phyloP scores from a whole-genome alignment of 2,113 vertebrate species.

The Rhynchopsitta pachyrhyncha region DNA sequence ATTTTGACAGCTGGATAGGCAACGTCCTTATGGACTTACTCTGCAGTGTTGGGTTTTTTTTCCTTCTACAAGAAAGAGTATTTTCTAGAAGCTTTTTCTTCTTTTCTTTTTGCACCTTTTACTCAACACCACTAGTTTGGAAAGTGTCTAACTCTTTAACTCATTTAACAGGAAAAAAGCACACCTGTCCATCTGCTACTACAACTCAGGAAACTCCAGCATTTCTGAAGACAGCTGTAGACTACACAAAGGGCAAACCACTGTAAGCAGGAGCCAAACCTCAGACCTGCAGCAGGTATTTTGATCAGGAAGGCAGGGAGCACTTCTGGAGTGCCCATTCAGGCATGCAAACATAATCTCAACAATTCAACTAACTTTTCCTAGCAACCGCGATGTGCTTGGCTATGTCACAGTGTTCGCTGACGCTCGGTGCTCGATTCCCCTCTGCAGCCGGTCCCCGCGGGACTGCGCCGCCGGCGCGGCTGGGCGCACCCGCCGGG shows the following conservation, averaged over 20 bases:
- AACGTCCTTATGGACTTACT: neutral
- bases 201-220: neutral
- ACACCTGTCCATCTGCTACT: neutral
- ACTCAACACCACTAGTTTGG: neutral
- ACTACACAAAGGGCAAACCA: neutral
- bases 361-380: neutral
- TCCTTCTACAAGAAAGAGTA: accelerated
- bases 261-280: neutral
- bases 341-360: accelerated
- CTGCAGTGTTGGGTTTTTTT: accelerated
- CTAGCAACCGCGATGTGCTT: neutral
- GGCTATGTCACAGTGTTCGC: accelerated
- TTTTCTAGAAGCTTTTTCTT: neutral
- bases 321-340: neutral
- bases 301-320: neutral
- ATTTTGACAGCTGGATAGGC: neutral
- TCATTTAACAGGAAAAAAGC: neutral
- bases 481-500: neutral
- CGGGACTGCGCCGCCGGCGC: neutral
- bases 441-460: neutral
- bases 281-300: neutral
- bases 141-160: neutral
- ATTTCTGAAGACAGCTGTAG: neutral
- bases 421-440: accelerated
- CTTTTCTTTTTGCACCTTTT: neutral